Evolutionary conservation across 2,888 invertebrate genomes (phyloP), one percentile per base, ranked within the genome.

Genomic region (Callyntrura guangdongensis): DNA sequence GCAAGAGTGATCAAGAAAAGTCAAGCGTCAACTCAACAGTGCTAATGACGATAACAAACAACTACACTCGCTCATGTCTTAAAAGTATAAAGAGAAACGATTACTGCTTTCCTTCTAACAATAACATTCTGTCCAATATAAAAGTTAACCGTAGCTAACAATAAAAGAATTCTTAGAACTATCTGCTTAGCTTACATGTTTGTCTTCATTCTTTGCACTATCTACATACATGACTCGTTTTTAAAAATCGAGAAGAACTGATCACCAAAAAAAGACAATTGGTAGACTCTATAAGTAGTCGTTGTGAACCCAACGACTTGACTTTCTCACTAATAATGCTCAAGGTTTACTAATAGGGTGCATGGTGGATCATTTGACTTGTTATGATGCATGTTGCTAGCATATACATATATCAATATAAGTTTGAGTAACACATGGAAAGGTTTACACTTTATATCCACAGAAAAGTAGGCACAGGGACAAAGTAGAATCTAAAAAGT

Each of bases 21-120:
- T 53, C 53, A n/a, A n/a, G 20, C 20, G 20, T n/a, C 59, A 8
- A 61, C n/a, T 14, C 47, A 12, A 61, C 8, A 61, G 6, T 61
- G 17, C 59, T n/a, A 53, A n/a, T 61, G 17, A n/a, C 17, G 59
- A 61, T 61, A 61, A 61, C 59, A 17, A 61, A 36, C 36, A 53
- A 53, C n/a, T 14, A 53, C 53, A 9, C 8, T n/a, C 11, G 8
- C 11, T n/a, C 11, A 53, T 14, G n/a, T 53, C n/a, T 47, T 53
- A 53, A 53, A 53, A 53, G 2, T 6, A 9, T 53, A 14, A n/a
- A 53, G n/a, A 53, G 53, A 9, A 53, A 53, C 11, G 1, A 11
- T 53, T 53, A 53, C 53, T 53, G 11, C 49, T 8, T 47, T 8
- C 49, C 6, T 47, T 8, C 49, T 47, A 47, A 8, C 49, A n/a